Percentiles rank a stretch among this genome's conserved stretches.
These are phyloP conservation scores for Mylabris sibirica DNA, from an alignment of 2,888 invertebrate genomes.

Conservation along the genomic window DNA sequence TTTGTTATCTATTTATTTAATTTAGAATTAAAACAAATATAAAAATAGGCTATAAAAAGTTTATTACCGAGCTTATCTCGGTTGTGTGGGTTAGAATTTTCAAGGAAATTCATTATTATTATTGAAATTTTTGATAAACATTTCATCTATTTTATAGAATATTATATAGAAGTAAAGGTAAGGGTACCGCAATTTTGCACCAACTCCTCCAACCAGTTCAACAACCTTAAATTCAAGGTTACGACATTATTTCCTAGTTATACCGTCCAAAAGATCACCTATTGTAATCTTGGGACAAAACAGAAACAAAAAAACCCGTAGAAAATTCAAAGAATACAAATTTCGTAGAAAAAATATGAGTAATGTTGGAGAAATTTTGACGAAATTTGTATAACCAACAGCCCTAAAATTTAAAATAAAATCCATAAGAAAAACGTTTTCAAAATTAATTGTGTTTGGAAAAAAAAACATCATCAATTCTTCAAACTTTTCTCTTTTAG, in stretches of 20 bases:
- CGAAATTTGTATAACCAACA: neutral
- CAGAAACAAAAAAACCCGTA: neutral
- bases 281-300: neutral
- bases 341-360: neutral
- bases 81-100: neutral
- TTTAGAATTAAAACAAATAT: neutral
- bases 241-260: neutral
- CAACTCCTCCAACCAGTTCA: neutral
- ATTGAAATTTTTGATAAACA: neutral
- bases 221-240: slow-evolving; percentile 2
- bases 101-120: neutral
- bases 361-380: neutral
- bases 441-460: no score
- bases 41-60: neutral
- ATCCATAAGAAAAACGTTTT: neutral
- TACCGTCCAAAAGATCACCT: neutral
- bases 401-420: neutral
- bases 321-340: neutral
- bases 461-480: neutral
- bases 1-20: neutral
- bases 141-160: neutral
- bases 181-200: slow-evolving; percentile 8
- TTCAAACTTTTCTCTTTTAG: neutral
- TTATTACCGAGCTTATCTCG: neutral
- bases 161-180: neutral